Percentiles rank a stretch among this genome's conserved stretches.
phyloP scores from a whole-genome alignment of 2,797 vertebrate species.

The Gephyroberyx darwinii region DNA sequence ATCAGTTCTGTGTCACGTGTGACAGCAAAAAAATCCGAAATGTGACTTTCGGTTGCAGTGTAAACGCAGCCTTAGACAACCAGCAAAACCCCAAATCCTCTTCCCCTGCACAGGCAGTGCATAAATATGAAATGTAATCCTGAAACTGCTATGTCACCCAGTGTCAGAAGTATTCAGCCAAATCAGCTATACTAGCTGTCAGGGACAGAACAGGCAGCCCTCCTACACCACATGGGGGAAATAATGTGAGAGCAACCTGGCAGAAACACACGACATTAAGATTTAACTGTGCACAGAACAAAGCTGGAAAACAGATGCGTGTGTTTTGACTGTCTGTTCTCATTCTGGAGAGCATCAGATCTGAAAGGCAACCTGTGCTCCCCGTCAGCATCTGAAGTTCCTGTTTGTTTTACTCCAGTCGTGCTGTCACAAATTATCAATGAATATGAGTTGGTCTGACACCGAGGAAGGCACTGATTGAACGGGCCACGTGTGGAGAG shows the following conservation, averaged over 20 bases:
- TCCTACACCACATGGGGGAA: not conserved
- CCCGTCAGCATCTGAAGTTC: too few species aligned
- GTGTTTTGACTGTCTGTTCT: not conserved
- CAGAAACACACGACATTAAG: not conserved
- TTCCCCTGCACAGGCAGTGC: not conserved
- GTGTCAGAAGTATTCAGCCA: not conserved
- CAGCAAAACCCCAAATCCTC: too few species aligned
- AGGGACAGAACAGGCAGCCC: not conserved
- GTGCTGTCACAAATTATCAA: too few species aligned
- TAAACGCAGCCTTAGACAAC: too few species aligned
- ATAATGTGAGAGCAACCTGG: not conserved
- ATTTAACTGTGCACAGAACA: not conserved
- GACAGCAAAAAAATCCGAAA: too few species aligned
- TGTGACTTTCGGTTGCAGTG: too few species aligned
- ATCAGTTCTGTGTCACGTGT: too few species aligned
- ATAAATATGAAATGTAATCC: not conserved
- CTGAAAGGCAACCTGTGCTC: too few species aligned
- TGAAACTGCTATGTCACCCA: not conserved
- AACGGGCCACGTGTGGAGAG: too few species aligned
- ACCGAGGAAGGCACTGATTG: too few species aligned
- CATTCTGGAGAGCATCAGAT: not conserved
- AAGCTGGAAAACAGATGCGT: not conserved
- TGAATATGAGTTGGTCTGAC: too few species aligned
- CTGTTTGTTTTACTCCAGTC: too few species aligned
- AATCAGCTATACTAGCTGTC: not conserved